phyloP scores from a whole-genome alignment of 2,888 invertebrate species.

The Hololepta plana region DNA sequence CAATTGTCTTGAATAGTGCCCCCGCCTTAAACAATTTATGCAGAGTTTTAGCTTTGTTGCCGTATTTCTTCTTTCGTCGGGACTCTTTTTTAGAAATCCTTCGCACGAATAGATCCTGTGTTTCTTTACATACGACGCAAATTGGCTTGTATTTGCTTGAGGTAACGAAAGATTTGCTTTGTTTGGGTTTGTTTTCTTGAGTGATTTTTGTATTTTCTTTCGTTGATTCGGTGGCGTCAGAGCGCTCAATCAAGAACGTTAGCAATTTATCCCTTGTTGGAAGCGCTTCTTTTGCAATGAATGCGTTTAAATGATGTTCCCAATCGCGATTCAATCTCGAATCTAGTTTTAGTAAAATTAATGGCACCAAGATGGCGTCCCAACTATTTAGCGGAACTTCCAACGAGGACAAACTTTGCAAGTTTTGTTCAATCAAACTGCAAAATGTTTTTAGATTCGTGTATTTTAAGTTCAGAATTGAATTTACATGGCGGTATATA shows the following conservation, averaged over 20 bases:
- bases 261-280: no score
- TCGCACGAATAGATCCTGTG: slow-evolving; percentile 3
- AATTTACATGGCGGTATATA: slow-evolving; percentile 4
- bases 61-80: slow-evolving; percentile 2
- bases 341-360: slow-evolving; percentile 3
- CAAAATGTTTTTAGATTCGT: no score
- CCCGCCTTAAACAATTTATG: slow-evolving; percentile 5
- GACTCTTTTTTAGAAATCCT: slow-evolving; percentile 3
- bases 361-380: slow-evolving; percentile 4
- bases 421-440: no score
- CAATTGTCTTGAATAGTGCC: no score
- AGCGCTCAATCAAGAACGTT: no score
- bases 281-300: no score
- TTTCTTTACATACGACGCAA: slow-evolving; percentile 1
- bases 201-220: slow-evolving; percentile 5
- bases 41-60: slow-evolving; percentile 4
- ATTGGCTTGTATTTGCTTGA: no score
- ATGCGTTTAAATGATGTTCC: slow-evolving; percentile 3
- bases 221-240: no score
- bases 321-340: slow-evolving; percentile 2
- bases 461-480: slow-evolving; percentile 7
- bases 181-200: no score
- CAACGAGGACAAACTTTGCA: slow-evolving; percentile 4
- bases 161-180: no score
- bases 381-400: slow-evolving; percentile 3